Evolutionary conservation across 2,113 vertebrate species (phyloP), one percentile per base, ranked within the genome.

Genomic region (Sinocyclocheilus maitianheensis): DNA sequence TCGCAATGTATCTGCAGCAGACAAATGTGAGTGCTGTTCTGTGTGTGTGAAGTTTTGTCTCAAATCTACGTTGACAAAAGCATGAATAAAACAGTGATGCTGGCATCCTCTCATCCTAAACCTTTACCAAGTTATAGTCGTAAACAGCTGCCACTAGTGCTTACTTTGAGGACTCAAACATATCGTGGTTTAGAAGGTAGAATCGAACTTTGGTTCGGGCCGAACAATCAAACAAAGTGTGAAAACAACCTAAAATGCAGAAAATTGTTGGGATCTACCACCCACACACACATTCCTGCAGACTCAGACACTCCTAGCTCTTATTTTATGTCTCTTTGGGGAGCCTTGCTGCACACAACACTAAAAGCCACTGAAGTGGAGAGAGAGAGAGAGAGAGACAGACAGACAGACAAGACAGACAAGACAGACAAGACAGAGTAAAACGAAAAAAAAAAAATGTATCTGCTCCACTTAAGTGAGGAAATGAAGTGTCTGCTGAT

Each of bases 401-500:
- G 79, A 69, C 71, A 26, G 12, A 60, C 63, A 83, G 51, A 37
- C 34, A n/a, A 83, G n/a, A 60, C 51, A 51, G 79, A 69, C 71
- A 26, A 83, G 51, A 37, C 63, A 83, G 53, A 37, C 34, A 76
- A 76, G 37, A 55, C 1, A 9, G 24, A 67, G 69, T 43, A 40
- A 75, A 12, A 30, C 0, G 3, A 8, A 26, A 18, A 40, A 30
- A 40, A 6, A 55, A 26, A 72, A 55, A 34, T 62, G n/a, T 24
- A 80, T 65, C 67, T 76, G 58, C 60, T 74, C 65, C 48, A 72
- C 65, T 83, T 83, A 72, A 83, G 55, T 46, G 37, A 75, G 85
- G 67, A 80, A 86, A 86, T 86, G 34, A 80, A 80, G 81, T 74
- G 81, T 43, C 24, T 74, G 82, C 86, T 84, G 86, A 79, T 46